These are phyloP conservation scores for Microtus montanus DNA, from an alignment of 2,113 vertebrate genomes.

Conservation along the genomic window DNA sequence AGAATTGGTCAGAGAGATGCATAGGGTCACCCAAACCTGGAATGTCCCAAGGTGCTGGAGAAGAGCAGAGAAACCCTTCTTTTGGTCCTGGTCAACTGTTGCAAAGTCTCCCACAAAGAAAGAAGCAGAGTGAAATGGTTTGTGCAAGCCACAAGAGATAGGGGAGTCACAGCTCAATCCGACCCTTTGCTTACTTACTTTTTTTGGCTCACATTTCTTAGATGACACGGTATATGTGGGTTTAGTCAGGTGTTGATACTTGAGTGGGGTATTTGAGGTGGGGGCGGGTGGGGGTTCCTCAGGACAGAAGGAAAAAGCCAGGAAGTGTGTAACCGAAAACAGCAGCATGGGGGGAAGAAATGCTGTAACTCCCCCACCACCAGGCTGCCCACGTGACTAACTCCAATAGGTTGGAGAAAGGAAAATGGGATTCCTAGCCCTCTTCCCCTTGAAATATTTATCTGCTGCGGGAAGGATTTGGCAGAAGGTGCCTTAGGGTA, in stretches of 20 bases:
- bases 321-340: not conserved
- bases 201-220: not conserved
- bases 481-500: not conserved
- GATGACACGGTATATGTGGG: not conserved
- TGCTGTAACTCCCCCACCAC: not conserved
- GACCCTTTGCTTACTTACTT: not conserved
- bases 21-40: not conserved
- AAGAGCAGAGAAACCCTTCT: not conserved
- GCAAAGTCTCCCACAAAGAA: not conserved
- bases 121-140: not conserved
- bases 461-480: not conserved
- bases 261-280: not conserved
- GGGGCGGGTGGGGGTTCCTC: no score
- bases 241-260: not conserved
- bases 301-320: not conserved
- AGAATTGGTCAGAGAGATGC: not conserved
- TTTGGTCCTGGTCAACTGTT: not conserved
- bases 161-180: not conserved
- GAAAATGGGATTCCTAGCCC: not conserved
- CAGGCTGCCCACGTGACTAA: not conserved
- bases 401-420: not conserved
- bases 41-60: not conserved
- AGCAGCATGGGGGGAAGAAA: not conserved
- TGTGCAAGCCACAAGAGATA: no score
- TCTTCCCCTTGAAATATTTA: not conserved